phyloP scores from a whole-genome alignment of 1,140 invertebrate genomes.

The Drosophila willistoni region DNA sequence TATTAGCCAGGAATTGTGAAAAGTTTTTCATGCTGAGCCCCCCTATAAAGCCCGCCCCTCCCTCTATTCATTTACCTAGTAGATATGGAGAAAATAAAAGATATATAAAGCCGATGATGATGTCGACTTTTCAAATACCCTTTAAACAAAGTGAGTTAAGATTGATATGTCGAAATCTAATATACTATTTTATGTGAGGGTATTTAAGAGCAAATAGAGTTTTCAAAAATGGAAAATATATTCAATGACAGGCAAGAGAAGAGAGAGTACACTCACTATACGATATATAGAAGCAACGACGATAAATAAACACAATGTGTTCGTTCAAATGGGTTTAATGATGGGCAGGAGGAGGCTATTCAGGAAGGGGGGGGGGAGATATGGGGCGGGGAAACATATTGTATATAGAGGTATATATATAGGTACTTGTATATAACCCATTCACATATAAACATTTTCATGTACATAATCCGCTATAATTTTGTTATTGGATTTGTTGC shows the following conservation, averaged over 20 bases:
- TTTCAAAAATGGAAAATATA: background rate
- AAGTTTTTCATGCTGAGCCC: background rate
- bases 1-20: background rate
- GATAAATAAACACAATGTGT: conserved; percentile 32
- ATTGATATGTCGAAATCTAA: background rate
- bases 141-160: no score
- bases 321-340: background rate
- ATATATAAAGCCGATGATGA: background rate
- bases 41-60: no score
- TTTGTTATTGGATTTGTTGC: conserved; percentile 11
- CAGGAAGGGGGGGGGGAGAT: background rate
- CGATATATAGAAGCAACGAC: background rate
- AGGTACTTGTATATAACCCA: background rate
- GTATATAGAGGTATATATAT: background rate
- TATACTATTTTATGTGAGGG: background rate
- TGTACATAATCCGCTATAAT: background rate
- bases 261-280: background rate
- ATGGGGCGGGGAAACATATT: background rate
- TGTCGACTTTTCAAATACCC: no score
- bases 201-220: conserved; percentile 31
- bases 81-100: background rate
- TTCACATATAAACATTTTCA: background rate
- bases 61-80: no score
- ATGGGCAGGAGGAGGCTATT: background rate
- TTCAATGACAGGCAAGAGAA: conserved; percentile 2